Evolutionary conservation across 2,113 vertebrate genomes (phyloP), one percentile per base, ranked within the genome.

Genomic region (Triplophysa tibetana): DNA sequence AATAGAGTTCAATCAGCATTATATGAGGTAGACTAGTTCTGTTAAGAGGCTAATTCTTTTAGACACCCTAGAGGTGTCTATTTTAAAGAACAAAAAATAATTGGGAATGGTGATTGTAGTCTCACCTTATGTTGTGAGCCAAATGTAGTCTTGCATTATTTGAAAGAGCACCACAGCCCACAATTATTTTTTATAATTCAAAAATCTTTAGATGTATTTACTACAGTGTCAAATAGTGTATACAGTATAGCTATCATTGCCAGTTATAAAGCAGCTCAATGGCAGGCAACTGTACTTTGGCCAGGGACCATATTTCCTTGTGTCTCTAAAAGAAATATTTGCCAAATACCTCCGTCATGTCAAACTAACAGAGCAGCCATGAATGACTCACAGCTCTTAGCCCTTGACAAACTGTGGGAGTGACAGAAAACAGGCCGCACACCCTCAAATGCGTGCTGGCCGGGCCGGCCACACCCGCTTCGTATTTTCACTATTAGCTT

Each of bases 331-430:
- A 66, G 13, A 79, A 79, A 76, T 78, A 75, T 79, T 81, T 69
- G 79, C 70, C 83, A 81, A 84, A 84, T 78, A 81, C 70, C 83
- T 81, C 75, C 81, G 81, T 84, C 79, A 70, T 84, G 60, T 81
- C 76, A 79, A 79, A 83, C 73, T 67, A 64, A 61, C 41, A 52
- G 19, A 70, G 79, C 84, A 67, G 79, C 68, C 78, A 75, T 29
- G 65, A 75, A 78, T 38, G 75, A 78, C 69, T 80, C 52, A 76
- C 45, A 54, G 73, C 23, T 50, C 41, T 80, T 21, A 75, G 75
- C 33, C 21, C 61, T 67, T 83, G 84, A 85, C 38, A 85, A 85
- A 85, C 82, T 70, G 78, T 60, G 17, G 56, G 74, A 81, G 24
- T 78, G 75, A 78, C 29, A 43, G 68, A 81, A 73, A 56, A 23